Evolutionary conservation across 2,797 vertebrate genomes (phyloP).

Genomic region (Lagorchestes hirsutus): DNA sequence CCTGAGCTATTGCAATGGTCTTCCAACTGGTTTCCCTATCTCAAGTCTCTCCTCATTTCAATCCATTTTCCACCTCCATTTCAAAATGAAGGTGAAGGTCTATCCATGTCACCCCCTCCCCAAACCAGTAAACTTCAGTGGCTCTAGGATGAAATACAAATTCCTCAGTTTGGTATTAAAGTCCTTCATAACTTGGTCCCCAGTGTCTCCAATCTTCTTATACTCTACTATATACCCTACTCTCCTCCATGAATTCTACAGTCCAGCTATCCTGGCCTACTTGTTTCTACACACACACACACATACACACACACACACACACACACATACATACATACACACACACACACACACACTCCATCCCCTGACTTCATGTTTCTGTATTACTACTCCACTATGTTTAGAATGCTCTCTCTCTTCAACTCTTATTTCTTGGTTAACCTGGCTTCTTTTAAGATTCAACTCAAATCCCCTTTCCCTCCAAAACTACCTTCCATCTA

Average conservation of each 20-base stretch:
- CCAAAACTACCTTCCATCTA: neutral
- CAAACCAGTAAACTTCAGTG: neutral
- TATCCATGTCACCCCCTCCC: neutral
- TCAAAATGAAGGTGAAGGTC: neutral
- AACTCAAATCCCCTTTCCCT: neutral
- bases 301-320: too few relatives aligned
- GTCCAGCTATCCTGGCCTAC: neutral
- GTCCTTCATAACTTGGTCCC: neutral
- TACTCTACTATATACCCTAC: neutral
- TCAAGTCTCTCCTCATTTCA: neutral
- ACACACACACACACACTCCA: too few relatives aligned
- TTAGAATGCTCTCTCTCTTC: too few relatives aligned
- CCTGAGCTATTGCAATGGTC: neutral
- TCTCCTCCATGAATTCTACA: neutral
- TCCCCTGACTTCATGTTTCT: too few relatives aligned
- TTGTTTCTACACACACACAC: neutral
- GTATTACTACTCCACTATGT: too few relatives aligned
- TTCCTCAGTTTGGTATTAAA: neutral
- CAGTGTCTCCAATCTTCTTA: neutral
- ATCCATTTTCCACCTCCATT: neutral
- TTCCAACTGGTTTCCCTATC: neutral
- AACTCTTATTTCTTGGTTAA: too few relatives aligned
- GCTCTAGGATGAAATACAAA: neutral
- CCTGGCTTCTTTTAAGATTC: too few relatives aligned
- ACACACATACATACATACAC: too few relatives aligned